phyloP scores from a whole-genome alignment of 2,113 vertebrate genomes.

The Oryzias javanicus region DNA sequence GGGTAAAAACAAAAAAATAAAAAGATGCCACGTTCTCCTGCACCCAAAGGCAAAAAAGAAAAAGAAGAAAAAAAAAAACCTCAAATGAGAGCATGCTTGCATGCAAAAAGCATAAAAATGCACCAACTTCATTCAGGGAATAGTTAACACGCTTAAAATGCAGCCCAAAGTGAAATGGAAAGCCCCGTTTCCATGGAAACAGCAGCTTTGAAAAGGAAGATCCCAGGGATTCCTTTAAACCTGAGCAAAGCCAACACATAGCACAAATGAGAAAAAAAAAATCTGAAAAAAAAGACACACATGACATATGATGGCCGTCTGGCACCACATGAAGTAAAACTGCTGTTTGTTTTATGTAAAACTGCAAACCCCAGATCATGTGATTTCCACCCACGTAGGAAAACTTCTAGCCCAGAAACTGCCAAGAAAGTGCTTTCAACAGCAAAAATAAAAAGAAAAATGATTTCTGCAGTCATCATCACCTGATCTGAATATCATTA shows the following conservation, averaged over 20 bases:
- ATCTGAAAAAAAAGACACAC: slow-evolving; percentile 13
- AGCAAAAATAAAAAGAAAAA: background rate
- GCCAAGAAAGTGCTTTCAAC: background rate
- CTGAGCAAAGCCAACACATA: slow-evolving; percentile 25
- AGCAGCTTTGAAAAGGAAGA: slow-evolving; percentile 51
- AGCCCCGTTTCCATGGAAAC: slow-evolving; percentile 66
- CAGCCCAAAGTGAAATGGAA: slow-evolving; percentile 43
- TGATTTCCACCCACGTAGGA: background rate
- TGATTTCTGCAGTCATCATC: background rate
- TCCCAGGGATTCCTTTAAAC: slow-evolving; percentile 67
- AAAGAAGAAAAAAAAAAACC: background rate
- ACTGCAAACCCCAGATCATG: slow-evolving; percentile 12
- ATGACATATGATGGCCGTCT: slow-evolving; percentile 11
- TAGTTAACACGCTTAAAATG: background rate
- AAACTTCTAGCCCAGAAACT: slow-evolving; percentile 3
- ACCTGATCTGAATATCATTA: background rate
- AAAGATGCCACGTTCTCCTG: slow-evolving; percentile 10
- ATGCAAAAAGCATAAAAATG: slow-evolving; percentile 3
- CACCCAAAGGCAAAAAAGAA: slow-evolving; percentile 2
- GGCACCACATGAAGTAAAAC: slow-evolving; percentile 25
- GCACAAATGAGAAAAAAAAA: slow-evolving; percentile 9
- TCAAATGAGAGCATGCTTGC: background rate
- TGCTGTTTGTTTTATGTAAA: slow-evolving; percentile 9
- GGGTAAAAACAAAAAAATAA: background rate
- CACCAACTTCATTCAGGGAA: slow-evolving; percentile 5